These are phyloP conservation scores for Drosophila ambigua DNA, from an alignment of 1,140 invertebrate species.

Conservation along the genomic window DNA sequence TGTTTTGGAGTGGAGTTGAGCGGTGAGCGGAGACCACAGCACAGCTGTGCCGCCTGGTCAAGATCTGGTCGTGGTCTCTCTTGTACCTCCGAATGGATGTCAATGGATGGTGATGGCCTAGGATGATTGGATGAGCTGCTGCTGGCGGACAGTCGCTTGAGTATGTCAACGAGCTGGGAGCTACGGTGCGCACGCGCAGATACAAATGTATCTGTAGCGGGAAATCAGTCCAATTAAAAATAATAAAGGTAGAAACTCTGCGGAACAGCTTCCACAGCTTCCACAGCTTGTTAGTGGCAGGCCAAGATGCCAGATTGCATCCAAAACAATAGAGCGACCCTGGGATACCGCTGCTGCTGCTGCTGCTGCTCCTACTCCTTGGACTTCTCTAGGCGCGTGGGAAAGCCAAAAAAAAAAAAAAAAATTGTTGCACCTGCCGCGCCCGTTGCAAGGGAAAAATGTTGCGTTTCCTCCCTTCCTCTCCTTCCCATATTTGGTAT, in stretches of 20 bases:
- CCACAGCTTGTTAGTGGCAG: conserved; percentile 67
- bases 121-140: conserved; percentile 62
- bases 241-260: conserved; percentile 69
- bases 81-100: conserved; percentile 19
- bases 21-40: background rate
- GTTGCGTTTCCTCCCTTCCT: background rate
- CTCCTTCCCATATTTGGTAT: no score
- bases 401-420: conserved; percentile 48
- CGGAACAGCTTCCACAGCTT: conserved; percentile 49
- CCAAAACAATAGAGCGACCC: conserved; percentile 62
- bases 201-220: conserved; percentile 77
- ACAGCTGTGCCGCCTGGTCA: conserved; percentile 56
- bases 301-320: conserved; percentile 75
- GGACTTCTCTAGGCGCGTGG: conserved; percentile 50
- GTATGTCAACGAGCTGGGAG: conserved; percentile 56
- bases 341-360: conserved; percentile 2
- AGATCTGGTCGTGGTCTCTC: conserved; percentile 20
- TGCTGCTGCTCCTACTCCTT: conserved; percentile 3
- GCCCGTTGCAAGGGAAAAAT: conserved; percentile 35
- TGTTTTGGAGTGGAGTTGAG: background rate
- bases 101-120: conserved; percentile 68
- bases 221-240: conserved; percentile 81
- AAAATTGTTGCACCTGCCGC: conserved; percentile 59
- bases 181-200: conserved; percentile 42
- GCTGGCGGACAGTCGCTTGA: conserved; percentile 25